Evolutionary conservation across 2,797 vertebrate genomes (phyloP), one percentile per base, ranked within the genome.

Genomic region (Chelon auratus): DNA sequence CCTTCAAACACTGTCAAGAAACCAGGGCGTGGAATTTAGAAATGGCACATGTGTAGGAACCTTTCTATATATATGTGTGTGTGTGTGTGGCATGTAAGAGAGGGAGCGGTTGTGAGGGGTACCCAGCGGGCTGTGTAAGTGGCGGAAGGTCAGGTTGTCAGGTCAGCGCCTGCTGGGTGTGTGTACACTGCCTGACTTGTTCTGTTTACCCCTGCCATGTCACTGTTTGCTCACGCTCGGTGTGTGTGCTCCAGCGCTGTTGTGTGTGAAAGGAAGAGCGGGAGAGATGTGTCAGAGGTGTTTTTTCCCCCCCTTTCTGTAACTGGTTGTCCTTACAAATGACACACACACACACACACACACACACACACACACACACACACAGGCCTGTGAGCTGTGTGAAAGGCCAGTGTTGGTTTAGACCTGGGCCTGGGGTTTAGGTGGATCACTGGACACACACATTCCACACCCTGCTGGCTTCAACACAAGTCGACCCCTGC

Each of bases 371-470:
- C 22, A 22, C 22, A 22, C 74, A 72, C 62, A 52, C 67, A 68
- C 51, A 71, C 18, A 45, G 66, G 61, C 68, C 62, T 78, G 58
- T 69, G 80, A 81, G 78, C 71, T 86, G 80, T 86, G 86, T 90
- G 88, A 91, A 89, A 87, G 74, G 61, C 81, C 64, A 70, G 69
- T 93, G 91, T 92, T 93, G 85, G 77, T 93, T 92, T 92, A 90
- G 83, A 89, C 82, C 50, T 80, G 65, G 87, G 77, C 80, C 58
- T 58, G 42, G 86, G 88, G 61, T 93, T 93, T 91, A 87, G 75
- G 80, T 85, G 88, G 83, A 90, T 91, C 85, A 85, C 62, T 80
- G 87, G 86, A 82, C 82, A 85, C 86, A 84, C 81, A 87, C 89
- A 92, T 93, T 93, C 90, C 92, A 80, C 68, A 78, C 64, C 62